Conservation (phyloP, 2,797 vertebrate genomes). For the Peromyscus aztecus region DNA sequence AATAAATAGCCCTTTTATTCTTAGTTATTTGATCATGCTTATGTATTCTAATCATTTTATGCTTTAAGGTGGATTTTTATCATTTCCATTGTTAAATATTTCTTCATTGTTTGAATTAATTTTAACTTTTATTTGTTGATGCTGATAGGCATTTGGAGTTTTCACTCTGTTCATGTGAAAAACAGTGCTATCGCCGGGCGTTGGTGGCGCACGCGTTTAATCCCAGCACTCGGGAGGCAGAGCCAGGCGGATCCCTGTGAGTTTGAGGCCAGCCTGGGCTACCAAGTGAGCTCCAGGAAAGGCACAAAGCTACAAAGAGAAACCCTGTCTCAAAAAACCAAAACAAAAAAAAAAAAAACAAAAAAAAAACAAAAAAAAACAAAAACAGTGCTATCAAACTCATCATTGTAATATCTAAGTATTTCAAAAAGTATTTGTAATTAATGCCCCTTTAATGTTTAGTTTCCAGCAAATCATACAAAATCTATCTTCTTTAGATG, state of each 20-base stretch:
- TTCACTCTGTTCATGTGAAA: conserved; percentile 26
- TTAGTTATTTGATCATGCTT: not conserved
- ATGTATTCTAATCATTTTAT: not conserved
- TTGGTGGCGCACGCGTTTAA: too few species aligned
- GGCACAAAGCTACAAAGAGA: too few species aligned
- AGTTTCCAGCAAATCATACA: not conserved
- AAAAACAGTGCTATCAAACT: conserved; percentile 22
- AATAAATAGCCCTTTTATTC: not conserved
- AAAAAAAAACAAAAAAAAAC: too few species aligned
- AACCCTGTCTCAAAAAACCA: too few species aligned
- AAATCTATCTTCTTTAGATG: not conserved
- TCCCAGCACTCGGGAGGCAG: too few species aligned
- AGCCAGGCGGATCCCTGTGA: too few species aligned
- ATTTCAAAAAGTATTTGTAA: conserved; percentile 12
- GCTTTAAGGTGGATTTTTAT: not conserved
- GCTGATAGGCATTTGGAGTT: not conserved
- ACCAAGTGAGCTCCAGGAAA: too few species aligned
- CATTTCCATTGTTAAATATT: conserved; percentile 22
- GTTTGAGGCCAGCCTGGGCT: too few species aligned
- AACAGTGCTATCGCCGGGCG: too few species aligned
- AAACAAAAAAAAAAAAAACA: too few species aligned
- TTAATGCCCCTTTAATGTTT: conserved; percentile 25
- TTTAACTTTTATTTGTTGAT: not conserved
- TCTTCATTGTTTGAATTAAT: not conserved
- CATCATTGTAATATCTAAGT: conserved; percentile 4